Base-by-base conservation (phyloP, 2,888 invertebrate species). In the Cryptophagus acutangulus region DNA sequence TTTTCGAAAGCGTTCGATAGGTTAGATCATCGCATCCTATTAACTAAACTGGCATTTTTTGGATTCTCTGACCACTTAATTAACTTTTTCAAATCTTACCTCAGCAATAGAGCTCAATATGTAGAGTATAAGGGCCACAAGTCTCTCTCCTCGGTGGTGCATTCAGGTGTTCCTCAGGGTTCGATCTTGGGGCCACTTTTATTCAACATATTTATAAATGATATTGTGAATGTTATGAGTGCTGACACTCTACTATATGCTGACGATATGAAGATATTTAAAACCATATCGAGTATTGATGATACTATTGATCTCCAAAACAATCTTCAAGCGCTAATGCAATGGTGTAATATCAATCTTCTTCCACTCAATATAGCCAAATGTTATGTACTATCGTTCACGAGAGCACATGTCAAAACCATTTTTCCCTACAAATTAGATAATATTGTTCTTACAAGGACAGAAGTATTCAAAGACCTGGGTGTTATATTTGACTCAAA, bases 1-100 rank as follows among this genome's bases (percentile, higher is more conserved):
- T 12, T 26, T n/a, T 12, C 26, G n/a, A 26, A 26, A 26, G 26
- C 26, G 5, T 26, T 26, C n/a, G 26, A 26, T n/a, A 26, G 9
- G 12, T 12, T 26, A 12, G 26, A 12, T 3, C 26, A 26, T 26
- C n/a, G n/a, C 3, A 26, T 13, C 3, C 9, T 26, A n/a, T 8
- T 26, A 4, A 26, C n/a, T 4, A 26, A 26, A 26, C 9, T 26
- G 12, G 9, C n/a, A 4, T 3, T 4, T 4, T 3, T 26, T 6
- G 26, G 26, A 4, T 26, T 26, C 26, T 26, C 26, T 6, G 26
- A 26, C 3, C 3, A n/a, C 12, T n/a, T 26, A 6, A 3, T 26
- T 12, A 26, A 26, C 3, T 13, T 26, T n/a, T n/a, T 26, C 3
- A 3, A 8, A 3, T 26, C 26, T 4, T 26, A 26, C n/a, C 4